Percentiles rank a stretch among this genome's conserved stretches.
Evolutionary conservation across 2,113 vertebrate genomes (phyloP).

Genomic region (Neolamprologus tretocephalus): DNA sequence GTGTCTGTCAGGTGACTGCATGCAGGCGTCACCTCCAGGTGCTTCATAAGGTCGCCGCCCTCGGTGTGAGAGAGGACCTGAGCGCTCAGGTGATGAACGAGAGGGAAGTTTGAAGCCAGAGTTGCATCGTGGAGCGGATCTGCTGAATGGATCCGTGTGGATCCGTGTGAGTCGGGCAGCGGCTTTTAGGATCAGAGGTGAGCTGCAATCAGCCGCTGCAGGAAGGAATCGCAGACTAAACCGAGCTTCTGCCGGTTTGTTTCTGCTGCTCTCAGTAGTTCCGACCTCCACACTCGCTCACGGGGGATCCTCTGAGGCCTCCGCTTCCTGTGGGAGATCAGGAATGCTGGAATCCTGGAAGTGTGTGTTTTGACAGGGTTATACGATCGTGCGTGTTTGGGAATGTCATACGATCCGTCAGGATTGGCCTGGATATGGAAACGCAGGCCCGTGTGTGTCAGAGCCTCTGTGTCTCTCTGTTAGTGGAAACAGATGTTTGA

Average conservation of each 20-base stretch:
- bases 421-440: background rate
- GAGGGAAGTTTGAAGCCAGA: background rate
- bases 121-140: background rate
- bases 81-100: fast-evolving
- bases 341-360: conserved; percentile 43
- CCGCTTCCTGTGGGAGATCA: conserved; percentile 18
- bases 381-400: background rate
- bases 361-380: conserved; percentile 51
- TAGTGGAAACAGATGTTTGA: conserved; percentile 59
- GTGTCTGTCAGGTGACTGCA: background rate
- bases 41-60: background rate
- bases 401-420: conserved; percentile 14
- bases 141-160: background rate
- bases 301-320: background rate
- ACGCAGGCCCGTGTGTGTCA: background rate
- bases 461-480: background rate
- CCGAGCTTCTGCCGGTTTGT: fast-evolving
- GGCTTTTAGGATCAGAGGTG: fast-evolving
- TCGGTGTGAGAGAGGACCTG: background rate
- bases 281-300: background rate
- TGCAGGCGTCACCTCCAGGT: background rate
- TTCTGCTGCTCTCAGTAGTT: background rate
- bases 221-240: fast-evolving
- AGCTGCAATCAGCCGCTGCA: background rate
- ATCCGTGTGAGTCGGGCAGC: fast-evolving